Base-by-base conservation (phyloP, 37 sponge, comb jelly and placozoan genomes). In the Oopsacas minuta region DNA sequence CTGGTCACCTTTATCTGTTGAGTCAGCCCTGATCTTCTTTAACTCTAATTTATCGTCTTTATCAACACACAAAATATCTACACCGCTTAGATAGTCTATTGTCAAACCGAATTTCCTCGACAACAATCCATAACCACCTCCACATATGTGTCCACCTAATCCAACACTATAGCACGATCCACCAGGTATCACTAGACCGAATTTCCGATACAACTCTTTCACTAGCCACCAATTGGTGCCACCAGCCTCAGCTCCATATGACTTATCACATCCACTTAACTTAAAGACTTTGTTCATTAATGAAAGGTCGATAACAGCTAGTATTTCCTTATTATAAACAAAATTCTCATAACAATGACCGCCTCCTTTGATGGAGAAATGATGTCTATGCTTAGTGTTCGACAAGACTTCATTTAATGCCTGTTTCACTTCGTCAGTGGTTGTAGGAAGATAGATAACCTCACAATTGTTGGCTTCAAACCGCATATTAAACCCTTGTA, bases 121-220 rank as follows among this genome's bases (percentile, higher is more conserved):
- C 7, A 61, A 34, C 30, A 61, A 34, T 25, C 75, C 75, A n/a
- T 20, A 61, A 12, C 75, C 75, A 61, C 75, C 75, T 7, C 75
- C 75, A 61, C 75, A 61, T 20, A 61, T 61, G 30, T 61, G 75
- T 61, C 75, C 75, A n/a, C 75, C 75, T 61, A 61, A 61, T 3
- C 75, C 75, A 34, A 61, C 75, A 61, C 75, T 61, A 61, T 61
- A 61, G 30, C 75, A 61, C 20, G 75, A 61, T 25, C 75, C 75
- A 25, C 75, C 22, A 61, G 75, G 75, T 32, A 61, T 61, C 28
- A 61, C 75, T 5, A 61, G 75, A 12, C 75, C 75, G 22, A 61
- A 61, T 12, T 61, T 61, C 28, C 75, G 7, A 12, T 61, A 61
- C 75, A 61, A 61, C 30, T 61, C 75, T 12, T 61, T 12, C 30